Conservation (phyloP, 2,797 vertebrate genomes). For the Myiotriccus ornatus region DNA sequence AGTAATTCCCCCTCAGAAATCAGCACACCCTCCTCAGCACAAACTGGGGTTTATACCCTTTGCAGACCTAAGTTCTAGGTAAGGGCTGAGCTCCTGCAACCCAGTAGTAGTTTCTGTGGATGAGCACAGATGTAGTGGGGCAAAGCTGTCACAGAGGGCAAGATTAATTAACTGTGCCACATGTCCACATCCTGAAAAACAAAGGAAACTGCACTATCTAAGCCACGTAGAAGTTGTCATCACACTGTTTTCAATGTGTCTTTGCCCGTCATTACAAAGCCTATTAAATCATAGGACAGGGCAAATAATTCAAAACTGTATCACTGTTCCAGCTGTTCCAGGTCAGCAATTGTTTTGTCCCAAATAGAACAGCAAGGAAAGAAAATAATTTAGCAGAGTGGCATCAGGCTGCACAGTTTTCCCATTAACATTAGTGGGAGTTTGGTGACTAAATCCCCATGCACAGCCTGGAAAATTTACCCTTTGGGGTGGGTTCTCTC, state of each 20-base stretch:
- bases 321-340: not conserved
- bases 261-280: not conserved
- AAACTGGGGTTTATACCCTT: not conserved
- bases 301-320: not conserved
- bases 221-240: not conserved
- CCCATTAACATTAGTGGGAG: not conserved
- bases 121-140: not conserved
- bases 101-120: not conserved
- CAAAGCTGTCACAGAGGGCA: not conserved
- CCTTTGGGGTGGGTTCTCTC: not conserved
- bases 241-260: not conserved
- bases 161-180: not conserved
- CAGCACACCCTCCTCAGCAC: not conserved
- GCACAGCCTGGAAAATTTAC: not conserved
- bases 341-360: not conserved
- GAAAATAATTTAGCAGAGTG: not conserved
- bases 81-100: not conserved
- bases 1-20: not conserved
- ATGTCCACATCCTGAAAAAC: not conserved
- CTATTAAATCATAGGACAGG: not conserved
- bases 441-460: not conserved
- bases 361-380: not conserved
- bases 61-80: not conserved
- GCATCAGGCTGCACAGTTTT: not conserved
- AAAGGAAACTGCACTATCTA: not conserved